Base-by-base conservation (phyloP, 1,140 invertebrate genomes). In the Anadara kagoshimensis region DNA sequence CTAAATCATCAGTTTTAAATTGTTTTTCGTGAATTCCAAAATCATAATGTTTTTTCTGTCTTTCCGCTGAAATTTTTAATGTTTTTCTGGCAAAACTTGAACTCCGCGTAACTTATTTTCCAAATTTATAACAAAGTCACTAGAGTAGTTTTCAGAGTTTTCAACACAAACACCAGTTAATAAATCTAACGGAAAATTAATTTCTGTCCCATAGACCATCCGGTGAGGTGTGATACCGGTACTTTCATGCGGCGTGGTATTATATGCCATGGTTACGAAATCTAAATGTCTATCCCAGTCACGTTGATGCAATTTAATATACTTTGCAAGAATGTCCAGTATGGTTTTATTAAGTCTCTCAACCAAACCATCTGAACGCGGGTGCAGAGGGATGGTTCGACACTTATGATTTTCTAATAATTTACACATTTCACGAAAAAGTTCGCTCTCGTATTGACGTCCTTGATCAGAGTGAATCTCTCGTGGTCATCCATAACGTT, bases 231-330 rank as follows among this genome's bases (percentile, higher is more conserved):
- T 53, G 1, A 57, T 43, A 44, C 53, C 65, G 8, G 53, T 68
- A 20, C 29, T 57, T 68, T 68, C 36, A 45, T 68, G 65, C 0
- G 29, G 11, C 10, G 65, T 45, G 18, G 51, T 24, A 41, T 58
- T 68, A n/a, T 57, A 44, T 11, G 53, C 57, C 57, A 69, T 51
- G 11, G 20, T n/a, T 16, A 69, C 43, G 29, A 11, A 45, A 36
- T 69, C 45, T n/a, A 69, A 11, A 43, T 49, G 53, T 26, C 44
- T 22, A 47, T 76, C 74, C 74, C 71, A 78, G 16, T 74, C 71
- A 24, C 18, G 62, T 47, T 76, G 74, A 49, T 73, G 14, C 24
- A 14, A 18, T 22, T 24, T 44, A 12, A 73, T 43, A 62, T 67
- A 73, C 47, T 67, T 61, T 26, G 56, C 22, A n/a, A 72, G 29